phyloP scores from a whole-genome alignment of 1,140 invertebrate species.

The Spodoptera frugiperda region DNA sequence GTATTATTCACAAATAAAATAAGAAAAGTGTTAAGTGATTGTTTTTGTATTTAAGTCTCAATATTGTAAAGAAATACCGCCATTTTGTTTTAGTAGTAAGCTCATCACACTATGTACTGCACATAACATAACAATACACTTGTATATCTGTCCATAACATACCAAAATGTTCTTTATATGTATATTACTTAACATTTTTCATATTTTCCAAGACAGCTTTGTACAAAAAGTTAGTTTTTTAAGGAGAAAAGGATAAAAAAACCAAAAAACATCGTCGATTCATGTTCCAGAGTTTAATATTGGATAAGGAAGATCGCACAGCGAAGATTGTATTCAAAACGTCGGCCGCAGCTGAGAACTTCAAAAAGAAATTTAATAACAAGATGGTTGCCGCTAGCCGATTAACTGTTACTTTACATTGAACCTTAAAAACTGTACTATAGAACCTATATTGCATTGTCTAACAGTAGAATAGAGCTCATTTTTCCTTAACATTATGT shows the following conservation, averaged over 20 bases:
- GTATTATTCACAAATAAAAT: constrained; percentile 40
- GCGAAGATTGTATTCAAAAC: constrained; percentile 78
- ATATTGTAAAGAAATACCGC: not conserved
- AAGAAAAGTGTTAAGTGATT: constrained; percentile 53
- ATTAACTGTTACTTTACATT: constrained; percentile 66
- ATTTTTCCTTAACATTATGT: too few species aligned
- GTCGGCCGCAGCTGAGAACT: constrained; percentile 66
- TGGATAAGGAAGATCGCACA: constrained; percentile 77
- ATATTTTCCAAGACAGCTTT: constrained; percentile 39
- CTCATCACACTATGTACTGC: not conserved
- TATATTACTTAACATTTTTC: constrained; percentile 58
- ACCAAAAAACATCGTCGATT: constrained; percentile 57
- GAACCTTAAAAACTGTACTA: not conserved
- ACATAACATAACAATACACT: too few species aligned
- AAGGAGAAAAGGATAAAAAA: constrained; percentile 21
- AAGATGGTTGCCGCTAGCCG: constrained; percentile 82
- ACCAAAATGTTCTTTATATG: not conserved
- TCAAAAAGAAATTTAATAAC: constrained; percentile 80
- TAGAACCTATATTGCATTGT: not conserved
- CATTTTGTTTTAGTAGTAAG: not conserved
- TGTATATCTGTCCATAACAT: not conserved
- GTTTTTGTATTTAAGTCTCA: constrained; percentile 8
- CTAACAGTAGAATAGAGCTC: not conserved
- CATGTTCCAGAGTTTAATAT: constrained; percentile 78
- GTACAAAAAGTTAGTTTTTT: constrained; percentile 1